Evolutionary conservation across 2,888 invertebrate genomes (phyloP).

Genomic region (Tridacna gigas): DNA sequence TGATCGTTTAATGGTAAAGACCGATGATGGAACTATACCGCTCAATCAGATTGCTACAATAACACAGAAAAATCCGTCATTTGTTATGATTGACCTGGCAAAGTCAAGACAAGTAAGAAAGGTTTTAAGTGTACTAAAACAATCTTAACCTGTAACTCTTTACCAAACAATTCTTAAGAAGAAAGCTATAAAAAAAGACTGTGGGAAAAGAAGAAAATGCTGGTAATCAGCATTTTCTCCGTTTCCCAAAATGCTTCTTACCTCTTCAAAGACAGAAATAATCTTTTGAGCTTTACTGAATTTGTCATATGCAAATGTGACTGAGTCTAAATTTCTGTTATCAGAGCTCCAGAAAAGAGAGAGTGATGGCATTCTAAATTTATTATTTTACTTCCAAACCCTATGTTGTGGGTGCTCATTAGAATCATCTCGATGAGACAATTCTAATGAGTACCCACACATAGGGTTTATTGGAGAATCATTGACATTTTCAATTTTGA

Average conservation of each 20-base stretch:
- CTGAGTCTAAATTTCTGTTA: too few relatives aligned
- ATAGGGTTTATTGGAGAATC: too few relatives aligned
- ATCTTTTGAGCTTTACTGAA: too few relatives aligned
- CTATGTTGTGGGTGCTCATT: too few relatives aligned
- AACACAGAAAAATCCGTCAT: constrained; percentile 93
- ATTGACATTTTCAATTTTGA: too few relatives aligned
- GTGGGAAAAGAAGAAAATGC: neutral
- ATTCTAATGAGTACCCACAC: too few relatives aligned
- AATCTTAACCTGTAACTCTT: neutral
- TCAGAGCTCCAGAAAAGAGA: too few relatives aligned
- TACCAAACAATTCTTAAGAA: neutral
- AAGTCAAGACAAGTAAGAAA: constrained; percentile 90
- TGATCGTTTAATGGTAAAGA: constrained; percentile 90
- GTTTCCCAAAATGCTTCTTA: neutral
- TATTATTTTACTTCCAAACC: too few relatives aligned
- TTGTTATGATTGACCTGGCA: constrained; percentile 93
- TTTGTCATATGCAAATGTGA: too few relatives aligned
- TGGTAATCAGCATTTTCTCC: neutral
- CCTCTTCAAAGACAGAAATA: too few relatives aligned
- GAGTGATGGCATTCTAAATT: too few relatives aligned
- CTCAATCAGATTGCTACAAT: constrained; percentile 96
- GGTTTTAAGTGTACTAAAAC: neutral
- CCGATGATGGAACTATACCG: constrained; percentile 90
- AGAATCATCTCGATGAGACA: too few relatives aligned
- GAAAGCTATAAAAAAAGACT: neutral